Conservation (phyloP, 64 coral and sea anemone genomes). For the Anthopleura sola region DNA sequence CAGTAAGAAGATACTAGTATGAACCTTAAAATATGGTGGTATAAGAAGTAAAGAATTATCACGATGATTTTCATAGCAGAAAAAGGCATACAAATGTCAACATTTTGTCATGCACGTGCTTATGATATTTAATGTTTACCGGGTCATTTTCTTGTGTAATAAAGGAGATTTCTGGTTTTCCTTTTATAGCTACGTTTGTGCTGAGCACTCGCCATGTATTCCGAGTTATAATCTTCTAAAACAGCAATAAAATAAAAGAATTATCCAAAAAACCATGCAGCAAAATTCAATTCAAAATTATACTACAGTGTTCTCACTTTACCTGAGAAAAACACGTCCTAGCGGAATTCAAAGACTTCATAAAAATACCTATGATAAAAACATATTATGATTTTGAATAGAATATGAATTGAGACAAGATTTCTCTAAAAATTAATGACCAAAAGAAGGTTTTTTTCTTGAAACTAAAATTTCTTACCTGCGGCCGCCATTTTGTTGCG, state of each 20-base stretch:
- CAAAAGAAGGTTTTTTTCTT: not conserved
- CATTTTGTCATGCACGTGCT: not conserved
- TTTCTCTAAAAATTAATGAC: not conserved
- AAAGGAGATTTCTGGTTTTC: not conserved
- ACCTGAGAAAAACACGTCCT: not conserved
- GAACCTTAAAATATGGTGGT: too few relatives aligned
- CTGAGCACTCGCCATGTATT: not conserved
- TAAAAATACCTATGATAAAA: not conserved
- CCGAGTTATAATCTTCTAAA: not conserved
- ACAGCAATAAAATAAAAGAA: not conserved
- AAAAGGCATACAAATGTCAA: not conserved
- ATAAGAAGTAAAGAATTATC: too few relatives aligned
- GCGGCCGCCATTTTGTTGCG: slow-evolving; percentile 46
- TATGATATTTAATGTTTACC: not conserved
- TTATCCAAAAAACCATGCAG: not conserved
- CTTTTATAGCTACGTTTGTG: not conserved
- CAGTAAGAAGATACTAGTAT: too few relatives aligned
- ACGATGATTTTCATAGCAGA: too few relatives aligned
- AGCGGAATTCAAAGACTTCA: not conserved
- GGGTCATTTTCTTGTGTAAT: slow-evolving; percentile 18
- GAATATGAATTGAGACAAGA: not conserved
- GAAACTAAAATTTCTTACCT: not conserved
- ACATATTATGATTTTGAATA: not conserved
- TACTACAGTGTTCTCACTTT: not conserved
- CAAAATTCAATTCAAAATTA: too few relatives aligned